A percentile compares a stretch with the other conserved stretches of the same genome.
phyloP scores from a whole-genome alignment of 2,888 invertebrate species.

The Eristalinus sepulchralis region DNA sequence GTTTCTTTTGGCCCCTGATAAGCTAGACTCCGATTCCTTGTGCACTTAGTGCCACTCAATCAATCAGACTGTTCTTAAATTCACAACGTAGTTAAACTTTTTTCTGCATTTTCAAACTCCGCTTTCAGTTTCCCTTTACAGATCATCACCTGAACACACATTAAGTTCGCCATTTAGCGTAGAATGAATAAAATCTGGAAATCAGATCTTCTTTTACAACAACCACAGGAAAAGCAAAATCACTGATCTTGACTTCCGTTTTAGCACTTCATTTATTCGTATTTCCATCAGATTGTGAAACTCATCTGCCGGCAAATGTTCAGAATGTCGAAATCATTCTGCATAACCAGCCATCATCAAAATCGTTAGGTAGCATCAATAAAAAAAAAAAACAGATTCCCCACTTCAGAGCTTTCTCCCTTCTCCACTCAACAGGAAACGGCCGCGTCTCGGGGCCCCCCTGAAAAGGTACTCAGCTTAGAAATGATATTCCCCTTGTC shows the following conservation, averaged over 20 bases:
- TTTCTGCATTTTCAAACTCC: too few species aligned
- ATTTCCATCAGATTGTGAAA: background rate
- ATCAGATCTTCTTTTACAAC: too few species aligned
- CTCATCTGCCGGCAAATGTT: background rate
- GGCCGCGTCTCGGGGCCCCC: background rate
- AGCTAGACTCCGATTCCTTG: too few species aligned
- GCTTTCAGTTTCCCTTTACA: too few species aligned
- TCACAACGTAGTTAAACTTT: too few species aligned
- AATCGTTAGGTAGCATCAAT: background rate
- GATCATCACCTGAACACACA: too few species aligned
- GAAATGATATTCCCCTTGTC: background rate
- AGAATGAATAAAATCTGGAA: too few species aligned
- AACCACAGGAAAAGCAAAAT: background rate
- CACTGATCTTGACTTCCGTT: background rate
- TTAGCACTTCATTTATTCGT: background rate
- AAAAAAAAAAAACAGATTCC: background rate
- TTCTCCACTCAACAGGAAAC: background rate
- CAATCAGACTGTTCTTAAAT: too few species aligned
- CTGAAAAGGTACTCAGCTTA: background rate
- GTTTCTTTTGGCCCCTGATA: too few species aligned
- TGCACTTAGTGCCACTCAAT: too few species aligned
- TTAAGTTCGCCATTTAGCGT: too few species aligned
- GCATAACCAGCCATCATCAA: background rate
- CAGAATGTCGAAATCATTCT: background rate
- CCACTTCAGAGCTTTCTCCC: background rate